phyloP scores from a whole-genome alignment of 2,888 invertebrate genomes.

The Aphidoletes aphidimyza region DNA sequence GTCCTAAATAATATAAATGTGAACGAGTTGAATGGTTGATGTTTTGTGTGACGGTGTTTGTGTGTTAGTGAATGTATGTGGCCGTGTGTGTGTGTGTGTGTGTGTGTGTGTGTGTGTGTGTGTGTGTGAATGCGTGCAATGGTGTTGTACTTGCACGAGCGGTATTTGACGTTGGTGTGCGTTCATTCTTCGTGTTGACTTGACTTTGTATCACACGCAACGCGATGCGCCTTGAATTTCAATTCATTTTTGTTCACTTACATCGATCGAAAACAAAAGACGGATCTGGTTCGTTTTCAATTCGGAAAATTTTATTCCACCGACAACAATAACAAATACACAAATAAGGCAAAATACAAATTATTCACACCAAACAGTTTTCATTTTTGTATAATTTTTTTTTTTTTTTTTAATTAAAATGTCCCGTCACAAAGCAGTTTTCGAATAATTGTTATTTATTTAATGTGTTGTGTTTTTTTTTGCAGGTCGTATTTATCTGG shows the following conservation, averaged over 20 bases:
- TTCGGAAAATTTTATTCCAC: not conserved
- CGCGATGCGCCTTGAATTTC: slow-evolving; percentile 9
- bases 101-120: not conserved
- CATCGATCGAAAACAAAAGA: not conserved
- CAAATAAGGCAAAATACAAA: not conserved
- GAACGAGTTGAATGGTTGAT: slow-evolving; percentile 6
- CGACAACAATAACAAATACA: not conserved
- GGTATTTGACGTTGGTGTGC: not conserved
- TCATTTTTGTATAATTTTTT: too few species aligned
- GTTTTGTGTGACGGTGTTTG: too few species aligned
- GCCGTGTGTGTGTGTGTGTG: too few species aligned
- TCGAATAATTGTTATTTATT: too few species aligned
- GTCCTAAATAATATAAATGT: slow-evolving; percentile 11
- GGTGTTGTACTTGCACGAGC: not conserved
- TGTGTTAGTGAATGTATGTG: not conserved
- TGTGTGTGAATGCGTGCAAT: not conserved
- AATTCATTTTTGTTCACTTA: not conserved
- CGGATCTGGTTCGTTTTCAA: not conserved
- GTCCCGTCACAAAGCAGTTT: too few species aligned
- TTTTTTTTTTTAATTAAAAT: too few species aligned
- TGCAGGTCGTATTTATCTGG: not conserved
- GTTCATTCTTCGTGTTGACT: not conserved
- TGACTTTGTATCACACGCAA: slow-evolving; percentile 18
- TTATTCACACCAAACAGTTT: too few species aligned
- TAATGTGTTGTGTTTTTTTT: not conserved